A percentile compares a stretch with the other conserved stretches of the same genome.
Conservation (phyloP, 2,797 vertebrate genomes). For the Dryobates pubescens region DNA sequence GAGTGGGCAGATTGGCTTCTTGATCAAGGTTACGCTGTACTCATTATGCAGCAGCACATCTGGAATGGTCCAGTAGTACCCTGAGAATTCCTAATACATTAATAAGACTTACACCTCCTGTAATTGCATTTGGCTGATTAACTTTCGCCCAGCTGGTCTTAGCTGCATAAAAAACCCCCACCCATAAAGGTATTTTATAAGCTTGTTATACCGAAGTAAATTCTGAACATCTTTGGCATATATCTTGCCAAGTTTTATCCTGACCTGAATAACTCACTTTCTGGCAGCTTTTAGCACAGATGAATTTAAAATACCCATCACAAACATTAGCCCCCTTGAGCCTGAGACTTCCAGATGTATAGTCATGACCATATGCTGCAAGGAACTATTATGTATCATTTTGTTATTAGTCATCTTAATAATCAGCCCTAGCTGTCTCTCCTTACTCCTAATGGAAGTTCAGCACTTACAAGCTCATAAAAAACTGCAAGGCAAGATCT, state of each 20-base stretch:
- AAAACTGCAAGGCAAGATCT: not conserved
- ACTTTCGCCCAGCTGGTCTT: constrained; percentile 81
- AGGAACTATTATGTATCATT: not conserved
- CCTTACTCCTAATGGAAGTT: not conserved
- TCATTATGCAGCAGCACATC: constrained; percentile 75
- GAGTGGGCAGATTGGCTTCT: constrained; percentile 22
- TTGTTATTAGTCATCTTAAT: constrained; percentile 15
- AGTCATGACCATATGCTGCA: constrained; percentile 68
- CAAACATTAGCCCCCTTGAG: constrained; percentile 70
- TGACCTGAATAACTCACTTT: constrained; percentile 72
- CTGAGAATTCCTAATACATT: constrained; percentile 78
- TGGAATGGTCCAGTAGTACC: constrained; percentile 70
- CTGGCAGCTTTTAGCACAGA: constrained; percentile 67
- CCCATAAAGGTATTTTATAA: constrained; percentile 67
- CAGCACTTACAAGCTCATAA: not conserved
- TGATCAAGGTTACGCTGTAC: constrained; percentile 71
- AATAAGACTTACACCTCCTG: constrained; percentile 72
- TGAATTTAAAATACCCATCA: constrained; percentile 72
- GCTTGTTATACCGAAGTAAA: constrained; percentile 69
- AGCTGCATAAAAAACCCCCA: constrained; percentile 68
- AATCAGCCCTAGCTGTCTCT: not conserved
- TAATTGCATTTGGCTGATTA: constrained; percentile 81
- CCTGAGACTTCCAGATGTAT: constrained; percentile 74
- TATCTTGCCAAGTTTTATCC: constrained; percentile 72
- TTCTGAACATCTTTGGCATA: constrained; percentile 73